Evolutionary conservation across 2,113 vertebrate genomes (phyloP).

Genomic region (Carassius auratus): DNA sequence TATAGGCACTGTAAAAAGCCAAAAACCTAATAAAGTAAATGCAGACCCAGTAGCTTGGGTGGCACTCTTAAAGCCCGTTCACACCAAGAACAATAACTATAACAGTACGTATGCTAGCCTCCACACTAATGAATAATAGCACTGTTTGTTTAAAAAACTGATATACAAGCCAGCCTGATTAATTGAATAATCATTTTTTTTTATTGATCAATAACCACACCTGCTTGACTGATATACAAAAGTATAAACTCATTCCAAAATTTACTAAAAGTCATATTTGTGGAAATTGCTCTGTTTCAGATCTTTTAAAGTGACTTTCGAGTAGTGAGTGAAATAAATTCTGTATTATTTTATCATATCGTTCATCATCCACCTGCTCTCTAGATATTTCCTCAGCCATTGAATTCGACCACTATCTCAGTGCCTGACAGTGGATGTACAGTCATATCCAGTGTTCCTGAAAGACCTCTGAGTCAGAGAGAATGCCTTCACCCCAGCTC

Average conservation of each 20-base stretch:
- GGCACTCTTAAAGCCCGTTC: too few relatives aligned
- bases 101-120: too few relatives aligned
- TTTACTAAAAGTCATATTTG: too few relatives aligned
- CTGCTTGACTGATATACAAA: background rate
- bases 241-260: too few relatives aligned
- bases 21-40: too few relatives aligned
- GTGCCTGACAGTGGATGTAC: background rate
- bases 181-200: too few relatives aligned
- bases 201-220: background rate
- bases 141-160: too few relatives aligned
- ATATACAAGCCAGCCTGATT: too few relatives aligned
- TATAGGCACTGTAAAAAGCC: too few relatives aligned
- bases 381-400: background rate
- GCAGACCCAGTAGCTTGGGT: too few relatives aligned
- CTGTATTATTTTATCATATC: background rate
- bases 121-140: too few relatives aligned
- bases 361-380: background rate
- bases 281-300: background rate
- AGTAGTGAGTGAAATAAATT: background rate
- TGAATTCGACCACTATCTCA: background rate
- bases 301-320: background rate
- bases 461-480: constrained; percentile 30
- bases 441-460: constrained; percentile 20
- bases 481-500: background rate
- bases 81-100: too few relatives aligned